Percentiles rank a stretch among this genome's conserved stretches.
phyloP scores from a whole-genome alignment of 2,797 vertebrate species.

The Diceros bicornis region DNA sequence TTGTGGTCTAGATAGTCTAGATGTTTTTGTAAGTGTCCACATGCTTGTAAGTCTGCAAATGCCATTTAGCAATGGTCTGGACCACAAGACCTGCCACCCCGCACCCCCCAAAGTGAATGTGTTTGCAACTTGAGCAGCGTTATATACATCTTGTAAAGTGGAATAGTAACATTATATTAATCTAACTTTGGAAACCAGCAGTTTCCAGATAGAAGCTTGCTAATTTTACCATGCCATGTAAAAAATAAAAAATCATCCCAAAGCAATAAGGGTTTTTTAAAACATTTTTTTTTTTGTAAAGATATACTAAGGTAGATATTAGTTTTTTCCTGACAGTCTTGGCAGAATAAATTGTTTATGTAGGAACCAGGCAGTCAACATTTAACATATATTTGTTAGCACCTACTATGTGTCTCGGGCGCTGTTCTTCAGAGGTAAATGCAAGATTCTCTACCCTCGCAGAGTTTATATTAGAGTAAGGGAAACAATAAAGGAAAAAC shows the following conservation, averaged over 20 bases:
- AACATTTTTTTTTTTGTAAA: neutral
- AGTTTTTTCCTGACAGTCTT: neutral
- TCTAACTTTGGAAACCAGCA: neutral
- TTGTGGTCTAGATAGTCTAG: neutral
- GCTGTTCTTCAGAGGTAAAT: neutral
- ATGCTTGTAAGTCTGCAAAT: neutral
- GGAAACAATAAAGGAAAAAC: neutral
- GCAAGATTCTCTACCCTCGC: neutral
- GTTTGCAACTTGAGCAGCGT: neutral
- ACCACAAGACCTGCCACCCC: neutral
- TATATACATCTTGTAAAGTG: neutral
- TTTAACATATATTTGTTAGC: neutral
- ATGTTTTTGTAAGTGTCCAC: neutral
- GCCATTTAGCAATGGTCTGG: neutral
- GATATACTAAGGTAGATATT: neutral
- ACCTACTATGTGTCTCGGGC: neutral
- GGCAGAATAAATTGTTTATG: neutral
- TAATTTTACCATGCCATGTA: slow-evolving; percentile 9
- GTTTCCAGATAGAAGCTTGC: neutral
- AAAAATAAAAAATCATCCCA: neutral
- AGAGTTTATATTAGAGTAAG: neutral
- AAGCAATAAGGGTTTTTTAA: neutral
- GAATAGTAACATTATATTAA: neutral
- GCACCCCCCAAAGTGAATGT: no score
- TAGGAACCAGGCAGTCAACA: neutral